Evolutionary conservation across 1,140 invertebrate species (phyloP).

Genomic region (Trichonephila clavipes): DNA sequence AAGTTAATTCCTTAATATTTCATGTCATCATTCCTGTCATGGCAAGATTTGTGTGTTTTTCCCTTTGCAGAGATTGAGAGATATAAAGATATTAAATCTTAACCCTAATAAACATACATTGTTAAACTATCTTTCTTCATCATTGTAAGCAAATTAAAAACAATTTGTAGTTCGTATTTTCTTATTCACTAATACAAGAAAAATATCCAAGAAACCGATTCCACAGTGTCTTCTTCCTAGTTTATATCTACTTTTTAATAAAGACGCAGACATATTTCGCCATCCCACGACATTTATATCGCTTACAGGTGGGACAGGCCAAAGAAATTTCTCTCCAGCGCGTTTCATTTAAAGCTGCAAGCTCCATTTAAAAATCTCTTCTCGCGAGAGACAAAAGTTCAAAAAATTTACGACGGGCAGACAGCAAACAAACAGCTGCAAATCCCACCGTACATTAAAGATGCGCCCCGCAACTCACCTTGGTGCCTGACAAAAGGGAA

Average conservation of each 20-base stretch:
- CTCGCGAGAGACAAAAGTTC: neutral
- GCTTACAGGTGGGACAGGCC: constrained; percentile 32
- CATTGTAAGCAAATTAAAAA: no score
- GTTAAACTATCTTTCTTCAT: no score
- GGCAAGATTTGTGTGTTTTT: no score
- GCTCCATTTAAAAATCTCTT: constrained; percentile 52
- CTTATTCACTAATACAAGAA: no score
- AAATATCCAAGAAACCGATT: neutral
- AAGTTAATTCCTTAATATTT: no score
- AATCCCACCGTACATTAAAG: neutral
- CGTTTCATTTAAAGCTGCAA: constrained; percentile 25
- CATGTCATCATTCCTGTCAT: no score
- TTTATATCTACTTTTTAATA: constrained; percentile 19
- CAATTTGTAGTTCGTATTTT: no score
- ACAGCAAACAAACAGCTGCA: constrained; percentile 59
- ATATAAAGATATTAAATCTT: no score
- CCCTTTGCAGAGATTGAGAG: no score
- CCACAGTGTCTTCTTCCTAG: neutral
- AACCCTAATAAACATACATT: no score
- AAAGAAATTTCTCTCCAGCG: neutral
- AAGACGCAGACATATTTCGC: constrained; percentile 2
- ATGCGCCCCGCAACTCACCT: neutral
- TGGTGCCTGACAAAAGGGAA: constrained; percentile 40
- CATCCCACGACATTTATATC: constrained; percentile 24
- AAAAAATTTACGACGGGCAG: constrained; percentile 49